Evolutionary conservation across 2,888 invertebrate genomes (phyloP), one percentile per base, ranked within the genome.

Genomic region (Lithodes maja): DNA sequence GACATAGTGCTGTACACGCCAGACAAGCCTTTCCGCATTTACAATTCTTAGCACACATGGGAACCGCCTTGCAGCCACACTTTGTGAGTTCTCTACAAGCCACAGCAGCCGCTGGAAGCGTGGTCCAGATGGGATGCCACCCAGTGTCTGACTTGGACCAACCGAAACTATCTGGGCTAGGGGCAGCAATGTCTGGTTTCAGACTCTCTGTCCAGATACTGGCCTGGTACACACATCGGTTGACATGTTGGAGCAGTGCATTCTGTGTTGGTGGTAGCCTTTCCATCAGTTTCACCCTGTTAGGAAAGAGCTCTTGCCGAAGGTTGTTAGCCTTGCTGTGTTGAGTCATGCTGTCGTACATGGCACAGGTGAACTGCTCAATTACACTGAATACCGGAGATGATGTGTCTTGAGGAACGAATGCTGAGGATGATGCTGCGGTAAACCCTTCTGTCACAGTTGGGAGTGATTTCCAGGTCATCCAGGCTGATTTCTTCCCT

Each of bases 331-430:
- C 69, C 53, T 69, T 74, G 69, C 71, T 74, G n/a, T 74, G 83
- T 53, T 83, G 83, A 69, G 53, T 83, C 0, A 74, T 83, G 53
- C 1, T 83, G 53, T 75, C 83, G 0, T 83, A 74, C 53, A 54
- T 52, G 53, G 54, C 83, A 83, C 74, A 74, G 54, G 74, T 75
- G 75, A 83, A 83, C 74, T 54, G 71, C 54, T 83, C 83, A 74
- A 74, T 81, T 81, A 81, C 61, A 33, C 81, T 81, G 5, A 81
- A 81, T 81, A 81, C 81, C 68, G 81, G 81, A 81, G 61, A 81
- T 81, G 81, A 81, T 81, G 81, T 81, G 49, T 81, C 81, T 81
- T 81, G 81, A 81, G 82, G 69, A 68, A 82, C 68, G 49, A 82
- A 82, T 81, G 81, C 1, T 61, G 81, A 81, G 68, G 81, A 81